A percentile compares a stretch with the other conserved stretches of the same genome.
These are phyloP conservation scores for Dioctria linearis DNA, from an alignment of 2,888 invertebrate genomes.

Conservation along the genomic window DNA sequence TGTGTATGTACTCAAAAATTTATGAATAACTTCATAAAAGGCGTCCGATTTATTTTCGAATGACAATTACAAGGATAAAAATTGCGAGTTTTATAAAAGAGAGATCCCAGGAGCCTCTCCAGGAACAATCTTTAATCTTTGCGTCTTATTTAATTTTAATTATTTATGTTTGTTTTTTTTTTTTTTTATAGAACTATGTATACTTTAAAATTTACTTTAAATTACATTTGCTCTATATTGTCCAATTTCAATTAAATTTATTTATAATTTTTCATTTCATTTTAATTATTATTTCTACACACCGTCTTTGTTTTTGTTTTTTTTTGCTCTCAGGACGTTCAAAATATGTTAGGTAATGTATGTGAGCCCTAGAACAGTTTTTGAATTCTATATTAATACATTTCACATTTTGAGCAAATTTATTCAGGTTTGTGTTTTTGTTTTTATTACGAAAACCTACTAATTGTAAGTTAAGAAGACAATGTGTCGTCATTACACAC, in stretches of 20 bases:
- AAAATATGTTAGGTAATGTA: background rate
- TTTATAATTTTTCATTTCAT: background rate
- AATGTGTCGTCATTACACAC: too few relatives aligned
- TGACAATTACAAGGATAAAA: too few relatives aligned
- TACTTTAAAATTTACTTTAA: constrained; percentile 24
- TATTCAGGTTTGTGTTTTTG: constrained; percentile 15
- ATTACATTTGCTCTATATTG: constrained; percentile 40
- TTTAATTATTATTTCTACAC: constrained; percentile 6
- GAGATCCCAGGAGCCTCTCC: constrained; percentile 12
- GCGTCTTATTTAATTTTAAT: background rate
- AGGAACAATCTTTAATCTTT: constrained; percentile 7
- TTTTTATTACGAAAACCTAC: too few relatives aligned
- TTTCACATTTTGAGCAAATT: constrained; percentile 16
- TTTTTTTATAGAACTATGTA: constrained; percentile 7
- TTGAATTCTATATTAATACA: constrained; percentile 18
- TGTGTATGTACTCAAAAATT: too few relatives aligned
- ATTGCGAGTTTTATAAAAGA: background rate
- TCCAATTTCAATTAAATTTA: constrained; percentile 36
- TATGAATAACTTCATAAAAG: too few relatives aligned
- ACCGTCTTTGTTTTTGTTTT: constrained; percentile 2
- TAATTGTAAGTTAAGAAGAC: too few relatives aligned
- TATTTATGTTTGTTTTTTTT: background rate
- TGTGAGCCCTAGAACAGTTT: background rate
- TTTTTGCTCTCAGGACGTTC: constrained; percentile 11
- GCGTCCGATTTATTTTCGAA: too few relatives aligned